Evolutionary conservation across 2,888 invertebrate genomes (phyloP).

Genomic region (Dilophus febrilis): DNA sequence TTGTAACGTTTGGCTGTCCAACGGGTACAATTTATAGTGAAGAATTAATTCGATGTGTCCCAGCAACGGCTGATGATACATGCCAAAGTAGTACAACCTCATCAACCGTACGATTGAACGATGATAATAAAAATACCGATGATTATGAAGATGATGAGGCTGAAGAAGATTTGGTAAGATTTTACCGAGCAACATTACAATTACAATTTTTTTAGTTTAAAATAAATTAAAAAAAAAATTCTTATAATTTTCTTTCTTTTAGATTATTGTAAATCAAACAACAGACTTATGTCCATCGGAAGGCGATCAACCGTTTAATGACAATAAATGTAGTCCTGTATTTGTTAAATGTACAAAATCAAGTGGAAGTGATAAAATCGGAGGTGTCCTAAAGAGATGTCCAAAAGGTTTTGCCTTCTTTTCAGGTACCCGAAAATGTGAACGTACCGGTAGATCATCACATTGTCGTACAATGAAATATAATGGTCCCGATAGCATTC

Average conservation of each 20-base stretch:
- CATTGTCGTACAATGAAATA: slow-evolving; percentile 32
- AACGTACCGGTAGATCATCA: slow-evolving; percentile 40
- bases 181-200: slow-evolving; percentile 31
- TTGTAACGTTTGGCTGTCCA: slow-evolving; percentile 59
- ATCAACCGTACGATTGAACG: not conserved
- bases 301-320: slow-evolving; percentile 53
- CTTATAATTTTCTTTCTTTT: slow-evolving; percentile 23
- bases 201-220: no score
- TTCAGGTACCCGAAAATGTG: slow-evolving; percentile 61
- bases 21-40: slow-evolving; percentile 62
- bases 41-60: slow-evolving; percentile 50
- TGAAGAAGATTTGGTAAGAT: not conserved
- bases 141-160: slow-evolving; percentile 1
- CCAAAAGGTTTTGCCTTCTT: slow-evolving; percentile 60
- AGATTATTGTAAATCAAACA: slow-evolving; percentile 46
- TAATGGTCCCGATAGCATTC: slow-evolving; percentile 17
- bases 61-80: slow-evolving; percentile 36
- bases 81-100: slow-evolving; percentile 26
- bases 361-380: slow-evolving; percentile 32
- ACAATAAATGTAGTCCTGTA: slow-evolving; percentile 47
- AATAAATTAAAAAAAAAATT: no score
- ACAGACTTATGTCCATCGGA: slow-evolving; percentile 42
- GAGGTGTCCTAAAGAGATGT: slow-evolving; percentile 59
- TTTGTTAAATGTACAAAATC: slow-evolving; percentile 51
- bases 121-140: slow-evolving; percentile 4